A percentile compares a stretch with the other conserved stretches of the same genome.
Evolutionary conservation across 2,113 vertebrate species (phyloP).

Genomic region (Leptodactylus fuscus): DNA sequence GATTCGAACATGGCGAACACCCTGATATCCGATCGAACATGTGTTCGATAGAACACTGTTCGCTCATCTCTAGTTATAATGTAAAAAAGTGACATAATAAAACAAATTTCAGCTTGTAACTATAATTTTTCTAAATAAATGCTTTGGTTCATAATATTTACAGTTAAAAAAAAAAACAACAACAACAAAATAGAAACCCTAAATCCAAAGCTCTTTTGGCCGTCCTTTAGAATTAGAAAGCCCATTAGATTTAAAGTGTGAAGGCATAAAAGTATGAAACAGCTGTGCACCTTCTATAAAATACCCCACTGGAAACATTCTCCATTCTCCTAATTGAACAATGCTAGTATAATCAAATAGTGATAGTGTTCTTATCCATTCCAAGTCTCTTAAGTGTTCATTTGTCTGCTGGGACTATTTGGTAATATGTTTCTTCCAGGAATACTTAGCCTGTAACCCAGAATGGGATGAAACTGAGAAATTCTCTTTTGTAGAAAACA

Average conservation of each 20-base stretch:
- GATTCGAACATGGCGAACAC: too few species aligned
- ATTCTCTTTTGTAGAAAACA: background rate
- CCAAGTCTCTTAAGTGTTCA: slow-evolving; percentile 22
- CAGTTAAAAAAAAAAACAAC: background rate
- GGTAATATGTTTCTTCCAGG: slow-evolving; percentile 2
- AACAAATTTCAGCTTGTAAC: too few species aligned
- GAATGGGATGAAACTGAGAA: background rate
- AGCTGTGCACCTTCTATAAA: slow-evolving; percentile 41
- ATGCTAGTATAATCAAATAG: slow-evolving; percentile 18
- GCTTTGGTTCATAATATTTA: too few species aligned
- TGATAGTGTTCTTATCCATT: slow-evolving; percentile 18
- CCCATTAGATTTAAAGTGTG: background rate
- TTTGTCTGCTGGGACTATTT: slow-evolving; percentile 30
- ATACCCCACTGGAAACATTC: slow-evolving; percentile 32
- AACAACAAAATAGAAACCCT: too few species aligned
- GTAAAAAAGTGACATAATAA: too few species aligned
- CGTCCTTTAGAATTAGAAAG: background rate
- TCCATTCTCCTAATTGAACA: slow-evolving; percentile 1
- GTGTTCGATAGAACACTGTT: too few species aligned
- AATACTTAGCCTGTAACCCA: slow-evolving; percentile 3
- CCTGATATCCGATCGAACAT: too few species aligned
- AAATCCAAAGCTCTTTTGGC: background rate
- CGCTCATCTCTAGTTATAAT: too few species aligned
- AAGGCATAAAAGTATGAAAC: background rate
- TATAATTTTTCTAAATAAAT: too few species aligned